phyloP scores from a whole-genome alignment of 2,888 invertebrate genomes.

The Chesias legatella region DNA sequence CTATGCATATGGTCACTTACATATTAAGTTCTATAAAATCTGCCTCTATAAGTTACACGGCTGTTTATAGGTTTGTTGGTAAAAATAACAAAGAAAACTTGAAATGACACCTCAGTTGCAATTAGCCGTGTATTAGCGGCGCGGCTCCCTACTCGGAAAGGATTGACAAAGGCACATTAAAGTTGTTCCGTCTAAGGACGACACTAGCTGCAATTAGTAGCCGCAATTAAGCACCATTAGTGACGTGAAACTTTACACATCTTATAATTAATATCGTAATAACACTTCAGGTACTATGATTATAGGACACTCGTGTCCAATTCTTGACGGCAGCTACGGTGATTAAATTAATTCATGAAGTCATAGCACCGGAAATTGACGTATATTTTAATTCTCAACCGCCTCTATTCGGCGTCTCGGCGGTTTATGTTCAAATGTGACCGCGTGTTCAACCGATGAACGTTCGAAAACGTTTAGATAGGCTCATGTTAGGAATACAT shows the following conservation, averaged over 20 bases:
- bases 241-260: neutral
- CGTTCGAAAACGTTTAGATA: constrained; percentile 47
- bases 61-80: too few relatives aligned
- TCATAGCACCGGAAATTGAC: constrained; percentile 24
- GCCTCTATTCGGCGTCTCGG: constrained; percentile 24
- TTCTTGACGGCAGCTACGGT: constrained; percentile 11
- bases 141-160: too few relatives aligned
- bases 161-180: too few relatives aligned
- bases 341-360: constrained; percentile 16
- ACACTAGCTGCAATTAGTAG: neutral
- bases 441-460: constrained; percentile 35
- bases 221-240: neutral
- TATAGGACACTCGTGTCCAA: constrained; percentile 3
- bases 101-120: too few relatives aligned
- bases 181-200: neutral
- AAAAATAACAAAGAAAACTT: too few relatives aligned
- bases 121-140: too few relatives aligned
- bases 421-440: constrained; percentile 27
- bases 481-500: constrained; percentile 34
- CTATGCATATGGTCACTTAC: too few relatives aligned
- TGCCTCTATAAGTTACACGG: too few relatives aligned
- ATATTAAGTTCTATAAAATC: too few relatives aligned
- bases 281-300: constrained; percentile 3
- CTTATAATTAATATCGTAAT: constrained; percentile 7
- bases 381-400: constrained; percentile 25